Conservation (phyloP, 2,113 vertebrate species). For the Pardalotus punctatus region DNA sequence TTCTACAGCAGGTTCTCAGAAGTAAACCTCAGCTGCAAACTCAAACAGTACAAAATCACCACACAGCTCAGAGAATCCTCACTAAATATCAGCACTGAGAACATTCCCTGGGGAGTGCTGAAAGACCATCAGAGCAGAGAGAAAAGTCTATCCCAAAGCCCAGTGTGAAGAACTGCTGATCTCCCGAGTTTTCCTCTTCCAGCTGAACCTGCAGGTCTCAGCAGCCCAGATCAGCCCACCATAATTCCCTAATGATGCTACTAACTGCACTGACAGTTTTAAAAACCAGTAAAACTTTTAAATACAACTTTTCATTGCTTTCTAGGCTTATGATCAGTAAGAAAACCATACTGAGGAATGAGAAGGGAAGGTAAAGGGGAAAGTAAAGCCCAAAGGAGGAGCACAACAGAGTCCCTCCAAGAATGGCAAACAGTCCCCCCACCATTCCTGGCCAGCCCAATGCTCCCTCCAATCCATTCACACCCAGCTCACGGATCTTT, state of each 20-base stretch:
- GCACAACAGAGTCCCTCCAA: neutral
- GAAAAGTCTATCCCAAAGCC: neutral
- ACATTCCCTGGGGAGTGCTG: neutral
- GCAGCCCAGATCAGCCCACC: neutral
- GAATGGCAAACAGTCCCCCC: neutral
- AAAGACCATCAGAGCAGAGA: neutral
- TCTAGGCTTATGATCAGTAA: neutral
- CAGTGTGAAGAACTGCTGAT: neutral
- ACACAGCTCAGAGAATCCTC: neutral
- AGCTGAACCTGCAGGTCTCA: neutral
- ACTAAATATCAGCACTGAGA: neutral
- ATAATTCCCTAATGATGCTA: accelerated
- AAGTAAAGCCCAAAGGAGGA: neutral
- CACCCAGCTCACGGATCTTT: accelerated
- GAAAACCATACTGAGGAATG: neutral
- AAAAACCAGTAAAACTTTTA: neutral
- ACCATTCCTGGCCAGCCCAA: neutral
- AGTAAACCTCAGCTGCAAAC: neutral
- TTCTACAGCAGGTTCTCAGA: neutral
- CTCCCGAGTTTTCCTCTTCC: accelerated
- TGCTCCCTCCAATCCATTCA: neutral
- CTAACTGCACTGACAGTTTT: no score
- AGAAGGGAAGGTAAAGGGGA: neutral
- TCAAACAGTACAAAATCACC: neutral
- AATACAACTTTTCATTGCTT: neutral